Evolutionary conservation across 1,140 invertebrate species (phyloP).

Genomic region (Atta texana): DNA sequence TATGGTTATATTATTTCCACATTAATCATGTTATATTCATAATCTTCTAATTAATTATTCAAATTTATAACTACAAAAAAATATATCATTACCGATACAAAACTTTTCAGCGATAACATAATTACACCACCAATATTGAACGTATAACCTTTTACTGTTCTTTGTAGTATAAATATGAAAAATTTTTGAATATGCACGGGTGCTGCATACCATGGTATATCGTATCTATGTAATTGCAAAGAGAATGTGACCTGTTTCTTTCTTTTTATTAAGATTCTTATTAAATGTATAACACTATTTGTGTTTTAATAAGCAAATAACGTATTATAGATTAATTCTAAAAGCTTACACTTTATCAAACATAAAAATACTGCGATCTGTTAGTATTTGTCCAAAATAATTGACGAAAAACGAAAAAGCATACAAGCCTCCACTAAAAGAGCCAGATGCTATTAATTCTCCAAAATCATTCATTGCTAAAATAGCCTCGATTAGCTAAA

Average conservation of each 20-base stretch:
- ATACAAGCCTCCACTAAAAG: conserved; percentile 1
- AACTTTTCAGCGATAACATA: conserved; percentile 10
- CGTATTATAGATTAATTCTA: neutral
- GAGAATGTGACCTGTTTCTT: neutral
- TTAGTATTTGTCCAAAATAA: conserved; percentile 31
- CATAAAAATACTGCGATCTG: neutral
- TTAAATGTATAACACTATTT: conserved; percentile 9
- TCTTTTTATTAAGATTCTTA: neutral
- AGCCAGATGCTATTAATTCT: conserved; percentile 2
- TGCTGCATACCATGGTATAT: conserved; percentile 9
- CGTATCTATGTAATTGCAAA: conserved; percentile 16
- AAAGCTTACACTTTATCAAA: conserved; percentile 14
- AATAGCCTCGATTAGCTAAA: conserved; percentile 10
- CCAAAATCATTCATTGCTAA: conserved; percentile 6
- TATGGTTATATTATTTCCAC: neutral
- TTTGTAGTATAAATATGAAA: conserved; percentile 19
- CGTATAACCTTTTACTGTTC: conserved; percentile 5
- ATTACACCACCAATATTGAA: neutral
- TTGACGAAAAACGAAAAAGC: conserved; percentile 2
- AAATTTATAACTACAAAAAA: neutral
- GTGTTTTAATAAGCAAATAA: neutral
- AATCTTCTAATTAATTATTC: neutral
- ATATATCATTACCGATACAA: conserved; percentile 13
- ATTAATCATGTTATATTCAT: neutral
- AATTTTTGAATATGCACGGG: conserved; percentile 15